These are phyloP conservation scores for Phania funesta DNA, from an alignment of 2,888 invertebrate genomes.

Conservation along the genomic window DNA sequence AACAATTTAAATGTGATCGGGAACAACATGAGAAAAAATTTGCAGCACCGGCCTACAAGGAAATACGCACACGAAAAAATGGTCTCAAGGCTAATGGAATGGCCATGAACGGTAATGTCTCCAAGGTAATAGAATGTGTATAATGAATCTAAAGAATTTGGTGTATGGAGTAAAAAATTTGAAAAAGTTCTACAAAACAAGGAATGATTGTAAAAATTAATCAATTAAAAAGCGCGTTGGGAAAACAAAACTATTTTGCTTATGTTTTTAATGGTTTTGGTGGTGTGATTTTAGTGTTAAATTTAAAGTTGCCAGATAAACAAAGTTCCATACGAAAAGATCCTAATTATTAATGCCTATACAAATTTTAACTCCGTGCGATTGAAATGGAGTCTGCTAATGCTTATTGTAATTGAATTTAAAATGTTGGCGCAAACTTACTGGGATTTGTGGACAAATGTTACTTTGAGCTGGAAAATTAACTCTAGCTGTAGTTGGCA, in stretches of 20 bases:
- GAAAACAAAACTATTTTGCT: not conserved
- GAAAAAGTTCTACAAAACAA: not conserved
- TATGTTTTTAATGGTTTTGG: not conserved
- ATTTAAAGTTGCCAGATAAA: conserved; percentile 17
- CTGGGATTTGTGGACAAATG: no score
- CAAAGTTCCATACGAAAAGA: no score
- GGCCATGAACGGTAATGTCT: conserved; percentile 65
- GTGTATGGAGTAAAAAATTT: not conserved
- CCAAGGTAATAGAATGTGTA: conserved; percentile 72
- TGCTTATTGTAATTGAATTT: no score
- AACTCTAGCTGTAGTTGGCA: no score
- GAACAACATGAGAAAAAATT: conserved; percentile 71
- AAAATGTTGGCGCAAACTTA: no score
- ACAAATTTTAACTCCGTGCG: no score
- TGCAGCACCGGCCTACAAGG: conserved; percentile 74
- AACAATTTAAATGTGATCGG: conserved; percentile 48
- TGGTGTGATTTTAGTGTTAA: conserved; percentile 46
- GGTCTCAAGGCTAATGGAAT: conserved; percentile 67
- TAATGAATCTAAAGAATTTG: not conserved
- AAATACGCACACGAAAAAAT: conserved; percentile 75
- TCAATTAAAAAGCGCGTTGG: not conserved
- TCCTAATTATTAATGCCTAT: no score
- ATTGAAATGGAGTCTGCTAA: no score
- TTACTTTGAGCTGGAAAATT: no score
- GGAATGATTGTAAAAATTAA: not conserved